Base-by-base conservation (phyloP, 2,113 vertebrate species). In the Dinomys branickii region DNA sequence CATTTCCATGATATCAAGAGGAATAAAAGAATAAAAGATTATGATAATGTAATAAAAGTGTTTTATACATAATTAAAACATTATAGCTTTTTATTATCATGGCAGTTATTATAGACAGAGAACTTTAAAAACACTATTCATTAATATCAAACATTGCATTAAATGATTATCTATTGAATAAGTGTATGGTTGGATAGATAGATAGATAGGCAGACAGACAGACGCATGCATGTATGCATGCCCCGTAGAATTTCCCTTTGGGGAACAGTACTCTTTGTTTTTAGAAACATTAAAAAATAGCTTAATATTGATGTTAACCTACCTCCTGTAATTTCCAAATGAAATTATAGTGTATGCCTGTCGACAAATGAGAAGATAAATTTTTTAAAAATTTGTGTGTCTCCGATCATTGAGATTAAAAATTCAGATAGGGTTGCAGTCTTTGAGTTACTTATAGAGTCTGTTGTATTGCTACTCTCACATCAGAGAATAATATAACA, bases 261-360 rank as follows among this genome's bases (percentile, higher is more conserved):
- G 59, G 17, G 38, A 26, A 93, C 67, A 41, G 3, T 41, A 22
- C 26, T 87, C 44, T 65, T 92, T 88, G 26, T 47, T 78, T 90
- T 90, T 90, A 73, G 71, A 93, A 96, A 85, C 19, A 87, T 61
- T 87, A 33, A 87, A 92, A 93, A 9, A 19, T 86, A 85, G 10
- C 38, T 75, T 94, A 65, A 33, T 85, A 58, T 33, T n/a, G 8
- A 7, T 52, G 7, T 92, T 69, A 67, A 47, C 38, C 35, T 94
- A 61, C 33, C 93, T 90, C 50, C 20, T 93, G 0, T 91, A 93
- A 71, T 96, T 88, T 75, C 33, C 63, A 84, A 88, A 87, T 88
- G 58, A 95, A 88, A 83, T 44, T 87, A 59, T 35, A 84, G 13
- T 59, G 2, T 69, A 30, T 44, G 65, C 7, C 54, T 88, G 13